Evolutionary conservation across 2,113 vertebrate species (phyloP).

Genomic region (Terrapene triunguis): DNA sequence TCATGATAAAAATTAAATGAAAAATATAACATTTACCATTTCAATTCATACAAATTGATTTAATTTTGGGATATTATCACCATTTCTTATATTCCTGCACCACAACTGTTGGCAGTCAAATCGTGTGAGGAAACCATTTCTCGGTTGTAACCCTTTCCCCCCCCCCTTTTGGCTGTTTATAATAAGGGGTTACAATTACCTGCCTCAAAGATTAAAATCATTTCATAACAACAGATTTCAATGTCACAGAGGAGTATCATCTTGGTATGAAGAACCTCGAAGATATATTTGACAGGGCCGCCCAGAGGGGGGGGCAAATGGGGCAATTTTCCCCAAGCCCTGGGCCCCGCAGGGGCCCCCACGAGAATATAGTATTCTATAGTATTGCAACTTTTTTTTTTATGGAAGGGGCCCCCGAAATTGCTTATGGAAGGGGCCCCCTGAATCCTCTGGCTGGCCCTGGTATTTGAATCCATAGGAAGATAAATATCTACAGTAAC

Average conservation of each 20-base stretch:
- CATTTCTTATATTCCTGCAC: slow-evolving; percentile 21
- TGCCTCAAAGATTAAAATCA: slow-evolving; percentile 32
- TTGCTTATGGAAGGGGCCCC: too few relatives aligned
- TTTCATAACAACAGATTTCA: slow-evolving; percentile 33
- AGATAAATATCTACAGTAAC: not conserved
- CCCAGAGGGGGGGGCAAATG: too few relatives aligned
- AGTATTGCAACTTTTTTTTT: too few relatives aligned
- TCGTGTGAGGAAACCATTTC: slow-evolving; percentile 12
- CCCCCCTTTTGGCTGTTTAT: not conserved
- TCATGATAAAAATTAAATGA: not conserved
- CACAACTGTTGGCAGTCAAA: slow-evolving; percentile 24
- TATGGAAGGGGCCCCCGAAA: too few relatives aligned
- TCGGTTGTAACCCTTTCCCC: slow-evolving; percentile 22
- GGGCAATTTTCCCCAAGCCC: too few relatives aligned
- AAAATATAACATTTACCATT: slow-evolving; percentile 23
- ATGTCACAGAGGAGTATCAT: slow-evolving; percentile 27
- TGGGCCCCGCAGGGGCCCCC: too few relatives aligned
- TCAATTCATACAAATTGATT: slow-evolving; percentile 17
- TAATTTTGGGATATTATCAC: slow-evolving; percentile 41
- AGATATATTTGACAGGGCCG: not conserved
- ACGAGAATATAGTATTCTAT: too few relatives aligned
- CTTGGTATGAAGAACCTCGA: slow-evolving; percentile 17
- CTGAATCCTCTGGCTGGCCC: too few relatives aligned
- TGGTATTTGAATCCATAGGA: slow-evolving; percentile 23
- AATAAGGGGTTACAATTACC: slow-evolving; percentile 49